Evolutionary conservation across 2,888 invertebrate genomes (phyloP).

Genomic region (Marasmarcha lunaedactyla): DNA sequence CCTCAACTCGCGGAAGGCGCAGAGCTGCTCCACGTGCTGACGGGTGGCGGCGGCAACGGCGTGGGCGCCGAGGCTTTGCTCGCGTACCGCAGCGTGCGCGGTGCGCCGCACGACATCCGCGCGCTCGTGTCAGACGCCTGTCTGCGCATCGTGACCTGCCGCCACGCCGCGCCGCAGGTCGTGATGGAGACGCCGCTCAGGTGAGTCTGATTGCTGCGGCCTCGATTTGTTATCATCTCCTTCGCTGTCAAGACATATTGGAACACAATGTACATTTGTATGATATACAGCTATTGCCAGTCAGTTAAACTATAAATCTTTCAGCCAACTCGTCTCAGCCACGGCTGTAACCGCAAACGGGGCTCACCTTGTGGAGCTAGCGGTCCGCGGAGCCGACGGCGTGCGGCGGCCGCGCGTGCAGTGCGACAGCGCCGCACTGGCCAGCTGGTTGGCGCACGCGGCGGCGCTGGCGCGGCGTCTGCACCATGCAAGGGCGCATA

Average conservation of each 20-base stretch:
- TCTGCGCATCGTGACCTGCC: conserved; percentile 78
- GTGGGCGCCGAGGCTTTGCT: conserved; percentile 63
- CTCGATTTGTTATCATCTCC: neutral
- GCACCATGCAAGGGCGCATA: conserved; percentile 84
- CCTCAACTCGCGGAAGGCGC: conserved; percentile 74
- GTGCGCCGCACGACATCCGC: conserved; percentile 82
- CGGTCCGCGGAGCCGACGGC: conserved; percentile 55
- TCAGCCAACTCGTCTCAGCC: conserved; percentile 76
- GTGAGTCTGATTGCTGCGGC: too few species aligned
- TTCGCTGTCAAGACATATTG: neutral
- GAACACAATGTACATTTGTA: too few species aligned
- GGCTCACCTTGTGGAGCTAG: conserved; percentile 80
- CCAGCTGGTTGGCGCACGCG: conserved; percentile 79
- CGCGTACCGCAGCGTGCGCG: conserved; percentile 83
- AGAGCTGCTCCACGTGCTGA: conserved; percentile 77
- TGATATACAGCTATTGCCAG: too few species aligned
- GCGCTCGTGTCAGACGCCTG: conserved; percentile 82
- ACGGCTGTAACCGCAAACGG: conserved; percentile 65
- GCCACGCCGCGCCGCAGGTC: conserved; percentile 59
- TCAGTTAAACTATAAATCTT: too few species aligned
- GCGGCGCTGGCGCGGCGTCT: conserved; percentile 91
- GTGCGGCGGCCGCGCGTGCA: conserved; percentile 81
- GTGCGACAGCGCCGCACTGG: conserved; percentile 79
- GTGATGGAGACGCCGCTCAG: conserved; percentile 74
- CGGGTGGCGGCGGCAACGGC: conserved; percentile 79